phyloP scores from a whole-genome alignment of 2,888 invertebrate species.

The Eledona agricola region DNA sequence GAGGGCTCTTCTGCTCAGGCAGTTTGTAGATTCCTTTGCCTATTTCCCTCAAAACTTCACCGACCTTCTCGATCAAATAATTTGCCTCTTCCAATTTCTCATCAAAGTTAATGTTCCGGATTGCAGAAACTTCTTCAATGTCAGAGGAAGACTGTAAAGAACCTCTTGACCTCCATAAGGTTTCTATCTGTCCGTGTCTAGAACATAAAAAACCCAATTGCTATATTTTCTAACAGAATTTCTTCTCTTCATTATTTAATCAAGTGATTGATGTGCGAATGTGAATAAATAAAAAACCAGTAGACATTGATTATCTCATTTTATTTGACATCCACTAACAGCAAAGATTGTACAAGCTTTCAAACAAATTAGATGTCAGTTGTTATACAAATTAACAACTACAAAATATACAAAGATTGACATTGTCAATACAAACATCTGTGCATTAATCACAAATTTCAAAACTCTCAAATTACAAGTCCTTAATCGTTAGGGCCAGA shows the following conservation, averaged over 20 bases:
- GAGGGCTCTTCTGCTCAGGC: background rate
- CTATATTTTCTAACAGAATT: too few relatives aligned
- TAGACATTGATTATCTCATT: conserved; percentile 54
- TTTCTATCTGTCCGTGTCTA: conserved; percentile 2
- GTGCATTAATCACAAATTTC: conserved; percentile 57
- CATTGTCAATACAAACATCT: conserved; percentile 61
- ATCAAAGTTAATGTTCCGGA: conserved; percentile 32
- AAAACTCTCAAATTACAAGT: conserved; percentile 35
- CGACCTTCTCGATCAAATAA: conserved; percentile 47
- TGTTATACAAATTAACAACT: conserved; percentile 58
- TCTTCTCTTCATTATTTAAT: too few relatives aligned
- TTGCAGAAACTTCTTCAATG: background rate
- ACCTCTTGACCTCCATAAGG: conserved; percentile 9
- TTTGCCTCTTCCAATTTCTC: conserved; percentile 51
- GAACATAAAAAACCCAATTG: conserved; percentile 13
- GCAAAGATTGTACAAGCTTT: conserved; percentile 62
- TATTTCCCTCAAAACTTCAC: conserved; percentile 48
- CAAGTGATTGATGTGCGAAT: background rate
- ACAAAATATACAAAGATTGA: conserved; percentile 59
- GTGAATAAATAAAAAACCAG: conserved; percentile 32
- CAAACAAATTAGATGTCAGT: conserved; percentile 53
- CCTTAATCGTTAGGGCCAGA: conserved; percentile 38
- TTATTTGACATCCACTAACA: conserved; percentile 62
- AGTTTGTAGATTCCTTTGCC: conserved; percentile 32
- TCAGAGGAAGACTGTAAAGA: conserved; percentile 10